phyloP scores from a whole-genome alignment of 37 sponge, comb jelly and placozoan species.

The Ianthella basta region DNA sequence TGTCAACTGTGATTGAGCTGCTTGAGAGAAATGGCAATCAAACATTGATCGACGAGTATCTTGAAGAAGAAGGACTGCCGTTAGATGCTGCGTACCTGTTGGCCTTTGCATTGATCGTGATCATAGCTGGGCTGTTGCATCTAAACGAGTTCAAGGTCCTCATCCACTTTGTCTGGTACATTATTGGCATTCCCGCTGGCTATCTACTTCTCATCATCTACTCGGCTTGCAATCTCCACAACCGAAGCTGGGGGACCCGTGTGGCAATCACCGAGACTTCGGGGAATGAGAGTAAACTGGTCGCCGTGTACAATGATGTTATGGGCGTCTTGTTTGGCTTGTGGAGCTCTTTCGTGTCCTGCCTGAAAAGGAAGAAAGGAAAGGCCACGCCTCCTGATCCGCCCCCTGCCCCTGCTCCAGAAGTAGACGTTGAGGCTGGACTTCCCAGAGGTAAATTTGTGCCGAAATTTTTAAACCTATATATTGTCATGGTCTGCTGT shows the following conservation, averaged over 20 bases:
- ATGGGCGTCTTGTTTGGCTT: neutral
- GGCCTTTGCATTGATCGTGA: constrained; percentile 44
- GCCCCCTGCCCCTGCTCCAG: neutral
- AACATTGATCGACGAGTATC: too few relatives aligned
- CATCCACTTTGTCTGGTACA: constrained; percentile 77
- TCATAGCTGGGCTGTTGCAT: constrained; percentile 72
- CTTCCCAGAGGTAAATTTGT: neutral
- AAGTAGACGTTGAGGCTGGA: neutral
- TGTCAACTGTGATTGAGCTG: neutral
- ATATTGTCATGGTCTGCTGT: too few relatives aligned
- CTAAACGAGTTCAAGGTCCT: constrained; percentile 53
- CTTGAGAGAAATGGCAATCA: neutral
- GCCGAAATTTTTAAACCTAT: too few relatives aligned
- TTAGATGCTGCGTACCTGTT: constrained; percentile 45
- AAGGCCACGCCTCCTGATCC: neutral
- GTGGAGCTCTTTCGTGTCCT: neutral
- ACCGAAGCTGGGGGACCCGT: constrained; percentile 88
- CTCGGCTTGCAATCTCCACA: constrained; percentile 82
- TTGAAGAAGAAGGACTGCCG: neutral
- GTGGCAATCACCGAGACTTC: constrained; percentile 38
- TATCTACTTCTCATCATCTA: constrained; percentile 87
- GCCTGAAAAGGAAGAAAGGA: constrained; percentile 1
- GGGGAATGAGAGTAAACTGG: neutral
- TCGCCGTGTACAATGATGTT: neutral
- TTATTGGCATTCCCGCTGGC: constrained; percentile 83